These are phyloP conservation scores for Hestina assimilis DNA, from an alignment of 1,140 invertebrate species.

Conservation along the genomic window DNA sequence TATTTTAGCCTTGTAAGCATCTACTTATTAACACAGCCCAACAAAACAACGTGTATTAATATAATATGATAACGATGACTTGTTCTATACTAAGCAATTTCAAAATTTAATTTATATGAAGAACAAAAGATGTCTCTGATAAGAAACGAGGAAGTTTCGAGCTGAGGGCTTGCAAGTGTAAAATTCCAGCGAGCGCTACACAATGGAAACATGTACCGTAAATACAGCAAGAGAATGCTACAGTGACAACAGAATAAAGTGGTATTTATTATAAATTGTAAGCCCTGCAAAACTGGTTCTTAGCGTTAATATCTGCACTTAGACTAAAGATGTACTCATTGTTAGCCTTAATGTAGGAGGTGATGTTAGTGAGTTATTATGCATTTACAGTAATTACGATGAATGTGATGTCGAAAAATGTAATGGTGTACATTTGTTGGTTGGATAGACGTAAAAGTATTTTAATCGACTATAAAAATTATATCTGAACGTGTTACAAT, in stretches of 20 bases:
- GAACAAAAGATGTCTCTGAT: constrained; percentile 1
- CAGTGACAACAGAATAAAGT: constrained; percentile 9
- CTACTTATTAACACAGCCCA: too few relatives aligned
- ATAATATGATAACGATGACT: background rate
- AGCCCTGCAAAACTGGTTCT: background rate
- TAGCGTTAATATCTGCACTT: background rate
- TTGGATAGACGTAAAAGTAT: constrained; percentile 2
- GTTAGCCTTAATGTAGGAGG: background rate
- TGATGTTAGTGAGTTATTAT: background rate
- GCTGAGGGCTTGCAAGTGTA: constrained; percentile 7
- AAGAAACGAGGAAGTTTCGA: constrained; percentile 3
- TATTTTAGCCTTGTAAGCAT: too few relatives aligned
- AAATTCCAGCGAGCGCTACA: constrained; percentile 4
- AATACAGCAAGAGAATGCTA: constrained; percentile 3
- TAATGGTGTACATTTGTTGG: background rate
- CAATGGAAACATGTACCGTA: constrained; percentile 11
- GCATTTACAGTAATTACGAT: background rate
- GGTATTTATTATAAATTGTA: constrained; percentile 6
- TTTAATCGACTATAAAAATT: constrained; percentile 13
- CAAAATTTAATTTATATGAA: background rate
- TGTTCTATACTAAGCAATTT: background rate
- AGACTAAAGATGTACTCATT: background rate
- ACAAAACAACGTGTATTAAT: too few relatives aligned
- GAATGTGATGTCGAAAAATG: background rate
- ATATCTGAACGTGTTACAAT: background rate